phyloP scores from a whole-genome alignment of 2,113 vertebrate genomes.

The Hipposideros armiger region DNA sequence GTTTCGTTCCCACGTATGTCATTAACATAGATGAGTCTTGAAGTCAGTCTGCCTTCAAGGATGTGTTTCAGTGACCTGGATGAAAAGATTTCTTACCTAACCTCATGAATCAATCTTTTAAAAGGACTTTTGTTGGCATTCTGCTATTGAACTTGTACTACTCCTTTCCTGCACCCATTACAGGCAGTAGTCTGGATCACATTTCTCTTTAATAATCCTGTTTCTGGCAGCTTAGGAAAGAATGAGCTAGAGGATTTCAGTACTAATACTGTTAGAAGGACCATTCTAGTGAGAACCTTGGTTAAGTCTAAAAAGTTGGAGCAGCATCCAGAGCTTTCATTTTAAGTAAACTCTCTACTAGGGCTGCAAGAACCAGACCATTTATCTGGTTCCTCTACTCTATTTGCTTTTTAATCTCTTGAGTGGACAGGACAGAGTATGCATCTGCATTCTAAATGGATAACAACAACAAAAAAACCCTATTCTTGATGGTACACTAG shows the following conservation, averaged over 20 bases:
- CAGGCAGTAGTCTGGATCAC: not conserved
- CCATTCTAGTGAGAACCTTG: conserved; percentile 29
- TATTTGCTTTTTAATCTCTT: conserved; percentile 45
- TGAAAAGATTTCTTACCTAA: conserved; percentile 51
- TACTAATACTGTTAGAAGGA: not conserved
- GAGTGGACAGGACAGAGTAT: not conserved
- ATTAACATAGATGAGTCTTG: conserved; percentile 35
- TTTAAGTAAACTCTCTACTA: conserved; percentile 23
- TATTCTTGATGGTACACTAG: not conserved
- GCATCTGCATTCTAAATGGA: not conserved
- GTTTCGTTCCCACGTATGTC: conserved; percentile 56
- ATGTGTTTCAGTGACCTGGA: conserved; percentile 39
- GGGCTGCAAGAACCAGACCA: not conserved
- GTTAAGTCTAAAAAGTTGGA: conserved; percentile 29
- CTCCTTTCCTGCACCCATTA: not conserved
- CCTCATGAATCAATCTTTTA: conserved; percentile 61
- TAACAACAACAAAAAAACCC: not conserved
- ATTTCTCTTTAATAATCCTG: conserved; percentile 39
- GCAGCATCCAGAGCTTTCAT: conserved; percentile 23
- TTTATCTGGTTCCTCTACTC: not conserved
- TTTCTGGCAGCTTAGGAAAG: conserved; percentile 52
- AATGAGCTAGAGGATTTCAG: conserved; percentile 30
- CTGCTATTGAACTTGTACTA: not conserved
- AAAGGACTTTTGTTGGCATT: not conserved
- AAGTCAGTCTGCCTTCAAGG: conserved; percentile 58